phyloP scores from a whole-genome alignment of 2,888 invertebrate species.

The Chrysopilus asiliformis region DNA sequence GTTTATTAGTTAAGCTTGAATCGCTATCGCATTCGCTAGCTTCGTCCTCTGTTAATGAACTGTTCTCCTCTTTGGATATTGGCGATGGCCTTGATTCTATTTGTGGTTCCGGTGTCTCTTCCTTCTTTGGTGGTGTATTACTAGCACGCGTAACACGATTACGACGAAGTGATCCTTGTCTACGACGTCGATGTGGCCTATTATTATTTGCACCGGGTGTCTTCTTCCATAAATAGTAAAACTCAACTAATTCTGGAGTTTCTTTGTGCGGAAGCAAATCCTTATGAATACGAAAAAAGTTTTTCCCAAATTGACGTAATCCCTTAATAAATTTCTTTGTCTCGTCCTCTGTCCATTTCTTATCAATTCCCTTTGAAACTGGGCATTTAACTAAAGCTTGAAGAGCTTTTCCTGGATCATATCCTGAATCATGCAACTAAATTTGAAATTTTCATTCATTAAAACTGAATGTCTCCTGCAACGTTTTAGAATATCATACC shows the following conservation, averaged over 20 bases:
- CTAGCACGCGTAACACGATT: constrained; percentile 65
- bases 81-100: constrained; percentile 47
- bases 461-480: too few relatives aligned
- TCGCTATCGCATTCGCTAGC: constrained; percentile 93
- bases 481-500: constrained; percentile 36
- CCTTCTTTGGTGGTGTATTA: constrained; percentile 69
- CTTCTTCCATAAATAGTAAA: constrained; percentile 99
- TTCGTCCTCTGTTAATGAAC: constrained; percentile 76
- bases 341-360: constrained; percentile 97
- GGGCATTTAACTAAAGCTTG: constrained; percentile 95
- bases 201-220: constrained; percentile 95
- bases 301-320: constrained; percentile 94
- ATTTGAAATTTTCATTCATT: too few relatives aligned
- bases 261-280: constrained; percentile 94
- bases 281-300: constrained; percentile 94
- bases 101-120: constrained; percentile 51
- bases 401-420: constrained; percentile 91
- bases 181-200: constrained; percentile 79
- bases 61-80: constrained; percentile 59
- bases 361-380: constrained; percentile 91
- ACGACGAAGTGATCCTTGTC: constrained; percentile 74
- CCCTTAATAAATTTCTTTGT: constrained; percentile 98
- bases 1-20: constrained; percentile 64
- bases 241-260: constrained; percentile 93
- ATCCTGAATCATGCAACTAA: constrained; percentile 86